These are phyloP conservation scores for Apocheima hispidaria DNA, from an alignment of 2,888 invertebrate genomes.

Conservation along the genomic window DNA sequence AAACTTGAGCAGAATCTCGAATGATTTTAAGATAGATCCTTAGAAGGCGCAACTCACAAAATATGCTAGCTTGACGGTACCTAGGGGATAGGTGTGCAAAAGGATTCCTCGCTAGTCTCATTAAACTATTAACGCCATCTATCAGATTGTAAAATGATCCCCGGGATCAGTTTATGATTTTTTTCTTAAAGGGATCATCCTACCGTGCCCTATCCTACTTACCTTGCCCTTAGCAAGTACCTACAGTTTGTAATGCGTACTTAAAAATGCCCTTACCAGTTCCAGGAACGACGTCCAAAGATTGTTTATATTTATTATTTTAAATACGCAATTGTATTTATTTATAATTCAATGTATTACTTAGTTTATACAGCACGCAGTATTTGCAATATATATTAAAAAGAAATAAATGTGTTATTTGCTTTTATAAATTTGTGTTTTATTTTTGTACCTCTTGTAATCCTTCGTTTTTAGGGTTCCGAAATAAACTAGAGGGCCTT, in stretches of 20 bases:
- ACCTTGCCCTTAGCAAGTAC: background rate
- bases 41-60: no score
- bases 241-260: constrained; percentile 30
- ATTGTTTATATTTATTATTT: constrained; percentile 44
- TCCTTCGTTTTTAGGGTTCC: no score
- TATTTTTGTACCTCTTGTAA: constrained; percentile 39
- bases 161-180: no score
- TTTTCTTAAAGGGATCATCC: no score
- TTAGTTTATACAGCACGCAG: constrained; percentile 60
- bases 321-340: constrained; percentile 37
- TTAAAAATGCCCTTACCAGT: constrained; percentile 79
- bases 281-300: constrained; percentile 78
- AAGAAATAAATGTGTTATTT: constrained; percentile 58
- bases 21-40: no score
- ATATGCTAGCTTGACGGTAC: no score
- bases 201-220: background rate
- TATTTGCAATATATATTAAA: constrained; percentile 57
- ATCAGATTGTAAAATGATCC: no score
- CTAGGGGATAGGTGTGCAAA: no score
- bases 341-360: constrained; percentile 53
- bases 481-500: no score
- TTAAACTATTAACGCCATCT: no score
- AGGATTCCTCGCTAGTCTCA: no score
- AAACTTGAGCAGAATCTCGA: no score
- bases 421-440: constrained; percentile 61